Evolutionary conservation across 2,113 vertebrate genomes (phyloP).

Genomic region (Himantopus leucocephalus): DNA sequence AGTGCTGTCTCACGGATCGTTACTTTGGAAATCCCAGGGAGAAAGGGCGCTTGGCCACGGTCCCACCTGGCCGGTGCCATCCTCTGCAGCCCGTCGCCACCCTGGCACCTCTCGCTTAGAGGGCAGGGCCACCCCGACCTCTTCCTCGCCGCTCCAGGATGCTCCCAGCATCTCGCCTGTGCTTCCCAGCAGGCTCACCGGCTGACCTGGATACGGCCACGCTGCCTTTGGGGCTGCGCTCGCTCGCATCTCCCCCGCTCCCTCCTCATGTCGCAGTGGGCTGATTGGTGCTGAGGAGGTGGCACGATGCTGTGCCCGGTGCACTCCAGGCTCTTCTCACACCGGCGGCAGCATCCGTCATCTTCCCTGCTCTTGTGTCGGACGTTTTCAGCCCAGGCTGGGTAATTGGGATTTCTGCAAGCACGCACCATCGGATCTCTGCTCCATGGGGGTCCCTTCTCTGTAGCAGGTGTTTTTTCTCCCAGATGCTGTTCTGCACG

Average conservation of each 20-base stretch:
- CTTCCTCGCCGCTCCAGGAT: accelerated
- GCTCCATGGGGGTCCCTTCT: background rate
- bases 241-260: accelerated
- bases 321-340: background rate
- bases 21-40: background rate
- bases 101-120: background rate
- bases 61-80: accelerated
- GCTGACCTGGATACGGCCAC: background rate
- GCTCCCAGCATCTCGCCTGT: background rate
- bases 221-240: background rate
- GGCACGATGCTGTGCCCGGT: background rate
- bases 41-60: accelerated
- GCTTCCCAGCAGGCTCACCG: background rate
- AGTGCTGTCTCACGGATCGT: background rate
- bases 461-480: background rate
- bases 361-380: background rate
- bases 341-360: background rate
- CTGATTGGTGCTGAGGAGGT: background rate
- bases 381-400: background rate
- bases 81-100: background rate
- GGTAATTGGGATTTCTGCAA: background rate
- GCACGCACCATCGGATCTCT: background rate
- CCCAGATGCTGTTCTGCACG: background rate
- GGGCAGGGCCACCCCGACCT: background rate
- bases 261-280: accelerated